A percentile compares a stretch with the other conserved stretches of the same genome.
Conservation (phyloP, 2,113 vertebrate species). For the Leuciscus idus region DNA sequence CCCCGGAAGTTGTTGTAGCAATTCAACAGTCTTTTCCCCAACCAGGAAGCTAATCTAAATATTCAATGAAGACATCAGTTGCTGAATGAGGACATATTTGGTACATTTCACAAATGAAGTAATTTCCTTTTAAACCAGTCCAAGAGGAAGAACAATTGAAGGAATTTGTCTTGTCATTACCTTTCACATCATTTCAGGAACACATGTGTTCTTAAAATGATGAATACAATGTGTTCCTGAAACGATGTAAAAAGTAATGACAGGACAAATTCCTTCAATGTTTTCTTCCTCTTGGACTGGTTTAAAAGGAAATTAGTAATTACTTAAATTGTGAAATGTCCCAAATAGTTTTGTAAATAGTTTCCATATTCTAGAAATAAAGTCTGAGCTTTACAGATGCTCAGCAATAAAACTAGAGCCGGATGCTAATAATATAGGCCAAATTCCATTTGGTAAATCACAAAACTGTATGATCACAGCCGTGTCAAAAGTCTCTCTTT, state of each 20-base stretch:
- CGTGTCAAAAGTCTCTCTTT: neutral
- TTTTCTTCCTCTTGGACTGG: too few relatives aligned
- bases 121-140: neutral
- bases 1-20: neutral
- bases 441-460: neutral
- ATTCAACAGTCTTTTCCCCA: neutral
- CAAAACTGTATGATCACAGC: neutral
- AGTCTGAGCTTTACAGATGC: neutral
- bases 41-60: neutral
- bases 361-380: neutral
- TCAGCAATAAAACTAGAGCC: neutral
- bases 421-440: neutral
- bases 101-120: neutral
- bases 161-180: neutral
- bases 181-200: neutral
- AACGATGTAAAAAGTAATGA: too few relatives aligned
- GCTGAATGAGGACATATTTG: neutral
- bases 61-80: neutral
- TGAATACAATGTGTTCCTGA: too few relatives aligned
- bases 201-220: too few relatives aligned
- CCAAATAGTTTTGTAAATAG: too few relatives aligned
- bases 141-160: neutral
- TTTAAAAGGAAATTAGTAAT: too few relatives aligned
- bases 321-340: too few relatives aligned
- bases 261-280: too few relatives aligned